A percentile compares a stretch with the other conserved stretches of the same genome.
Conservation (phyloP, 2,888 invertebrate species). For the Pollenia griseotomentosa region DNA sequence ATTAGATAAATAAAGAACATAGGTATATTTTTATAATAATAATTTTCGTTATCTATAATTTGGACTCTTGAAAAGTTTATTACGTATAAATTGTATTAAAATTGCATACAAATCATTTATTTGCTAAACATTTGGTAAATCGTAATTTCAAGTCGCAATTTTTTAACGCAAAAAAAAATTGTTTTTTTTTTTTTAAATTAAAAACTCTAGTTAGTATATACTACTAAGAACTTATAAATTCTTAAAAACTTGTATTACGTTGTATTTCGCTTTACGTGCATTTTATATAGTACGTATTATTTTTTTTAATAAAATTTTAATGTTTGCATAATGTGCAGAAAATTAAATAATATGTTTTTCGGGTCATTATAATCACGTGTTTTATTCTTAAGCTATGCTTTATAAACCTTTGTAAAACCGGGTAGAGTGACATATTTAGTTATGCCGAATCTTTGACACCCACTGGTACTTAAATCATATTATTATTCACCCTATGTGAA, state of each 20-base stretch:
- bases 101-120: constrained; percentile 11
- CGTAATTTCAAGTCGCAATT: constrained; percentile 2
- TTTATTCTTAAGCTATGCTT: neutral
- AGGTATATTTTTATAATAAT: no score
- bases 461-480: no score
- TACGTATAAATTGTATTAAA: constrained; percentile 4
- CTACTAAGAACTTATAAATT: neutral
- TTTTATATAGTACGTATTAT: neutral
- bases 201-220: neutral
- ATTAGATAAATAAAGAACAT: no score
- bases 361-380: constrained; percentile 10
- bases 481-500: no score
- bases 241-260: constrained; percentile 20
- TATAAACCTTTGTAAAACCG: no score
- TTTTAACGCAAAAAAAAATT: neutral
- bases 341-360: neutral
- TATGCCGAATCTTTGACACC: no score
- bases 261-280: constrained; percentile 3
- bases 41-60: neutral
- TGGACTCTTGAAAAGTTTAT: neutral
- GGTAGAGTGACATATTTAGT: no score
- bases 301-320: no score
- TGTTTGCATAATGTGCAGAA: neutral
- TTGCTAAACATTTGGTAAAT: neutral
- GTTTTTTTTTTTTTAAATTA: neutral